Percentiles rank a stretch among this genome's conserved stretches.
Conservation (phyloP, 2,113 vertebrate genomes). For the Platichthys stellatus region DNA sequence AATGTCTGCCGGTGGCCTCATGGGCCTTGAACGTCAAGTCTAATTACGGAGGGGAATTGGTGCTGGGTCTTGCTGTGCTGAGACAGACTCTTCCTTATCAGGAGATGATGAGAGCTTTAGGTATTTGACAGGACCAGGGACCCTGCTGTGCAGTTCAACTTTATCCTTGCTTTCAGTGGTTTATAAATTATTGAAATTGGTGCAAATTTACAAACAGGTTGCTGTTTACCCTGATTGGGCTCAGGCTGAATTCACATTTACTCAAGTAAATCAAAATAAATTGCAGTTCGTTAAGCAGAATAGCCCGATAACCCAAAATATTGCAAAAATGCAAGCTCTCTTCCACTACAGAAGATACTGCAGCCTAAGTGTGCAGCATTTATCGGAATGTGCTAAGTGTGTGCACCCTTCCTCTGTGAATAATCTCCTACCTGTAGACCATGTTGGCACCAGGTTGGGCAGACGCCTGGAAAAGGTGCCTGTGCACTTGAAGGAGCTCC, state of each 20-base stretch:
- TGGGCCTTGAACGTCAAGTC: conserved; percentile 29
- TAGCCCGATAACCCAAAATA: not conserved
- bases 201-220: conserved; percentile 4
- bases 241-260: conserved; percentile 9
- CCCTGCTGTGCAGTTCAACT: conserved; percentile 44
- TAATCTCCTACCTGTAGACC: conserved; percentile 74
- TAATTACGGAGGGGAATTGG: conserved; percentile 45
- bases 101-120: conserved; percentile 45
- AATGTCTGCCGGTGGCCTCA: conserved; percentile 22
- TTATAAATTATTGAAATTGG: conserved; percentile 26
- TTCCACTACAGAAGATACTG: not conserved
- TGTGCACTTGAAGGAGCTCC: conserved; percentile 44
- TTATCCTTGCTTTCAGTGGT: conserved; percentile 18
- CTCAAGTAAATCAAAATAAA: not conserved
- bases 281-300: not conserved
- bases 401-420: not conserved
- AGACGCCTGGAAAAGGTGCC: conserved; percentile 43
- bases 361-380: not conserved
- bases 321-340: not conserved
- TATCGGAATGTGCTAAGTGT: not conserved
- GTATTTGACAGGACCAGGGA: conserved; percentile 37
- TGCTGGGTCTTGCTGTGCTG: conserved; percentile 26
- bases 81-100: conserved; percentile 36
- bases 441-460: conserved; percentile 45
- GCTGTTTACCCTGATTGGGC: conserved; percentile 7